Conservation (phyloP, 1,140 invertebrate genomes). For the Ceratina australensis region DNA sequence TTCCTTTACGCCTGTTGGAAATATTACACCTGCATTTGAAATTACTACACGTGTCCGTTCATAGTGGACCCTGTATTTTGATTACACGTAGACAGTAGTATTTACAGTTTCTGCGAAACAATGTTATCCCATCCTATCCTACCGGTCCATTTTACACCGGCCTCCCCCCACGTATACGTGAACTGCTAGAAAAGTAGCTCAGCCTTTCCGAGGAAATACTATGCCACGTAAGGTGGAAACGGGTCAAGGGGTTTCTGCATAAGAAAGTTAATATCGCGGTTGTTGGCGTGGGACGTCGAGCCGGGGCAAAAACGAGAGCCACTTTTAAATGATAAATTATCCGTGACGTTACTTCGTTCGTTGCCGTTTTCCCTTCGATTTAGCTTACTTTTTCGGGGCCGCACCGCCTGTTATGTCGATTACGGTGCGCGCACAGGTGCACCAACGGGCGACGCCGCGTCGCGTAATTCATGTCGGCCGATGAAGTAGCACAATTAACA, state of each 20-base stretch:
- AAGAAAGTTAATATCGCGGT: conserved; percentile 59
- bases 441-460: background rate
- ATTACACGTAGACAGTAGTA: too few species aligned
- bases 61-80: too few species aligned
- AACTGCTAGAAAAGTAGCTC: conserved; percentile 23
- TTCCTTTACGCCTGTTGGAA: too few species aligned
- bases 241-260: conserved; percentile 52
- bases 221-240: conserved; percentile 43
- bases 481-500: conserved; percentile 30
- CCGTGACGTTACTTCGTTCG: conserved; percentile 37
- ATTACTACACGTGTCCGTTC: too few species aligned
- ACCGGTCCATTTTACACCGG: too few species aligned
- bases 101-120: too few species aligned
- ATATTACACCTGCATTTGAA: too few species aligned
- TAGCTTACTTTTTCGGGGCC: background rate
- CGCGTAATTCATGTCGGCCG: conserved; percentile 23
- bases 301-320: conserved; percentile 37
- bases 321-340: conserved; percentile 63
- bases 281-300: conserved; percentile 32
- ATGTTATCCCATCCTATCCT: too few species aligned
- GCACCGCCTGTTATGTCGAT: background rate
- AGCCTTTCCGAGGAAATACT: conserved; percentile 4
- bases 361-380: conserved; percentile 42
- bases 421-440: conserved; percentile 32
- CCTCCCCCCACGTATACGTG: conserved; percentile 9